Evolutionary conservation across 2,888 invertebrate genomes (phyloP).

Genomic region (Chrysotoxum bicinctum): DNA sequence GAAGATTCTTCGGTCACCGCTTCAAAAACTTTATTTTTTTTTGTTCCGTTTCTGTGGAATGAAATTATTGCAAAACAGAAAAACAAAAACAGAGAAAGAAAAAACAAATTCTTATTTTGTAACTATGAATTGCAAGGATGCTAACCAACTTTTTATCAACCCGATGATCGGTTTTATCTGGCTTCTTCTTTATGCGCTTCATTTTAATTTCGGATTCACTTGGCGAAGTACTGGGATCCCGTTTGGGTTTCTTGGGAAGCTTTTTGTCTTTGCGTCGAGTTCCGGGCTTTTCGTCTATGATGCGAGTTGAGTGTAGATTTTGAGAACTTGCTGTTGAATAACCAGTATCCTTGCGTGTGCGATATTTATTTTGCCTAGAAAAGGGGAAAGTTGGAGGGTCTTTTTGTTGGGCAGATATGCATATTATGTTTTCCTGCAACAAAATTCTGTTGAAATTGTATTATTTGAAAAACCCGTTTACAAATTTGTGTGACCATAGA

Average conservation of each 20-base stretch:
- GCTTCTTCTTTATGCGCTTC: slow-evolving; percentile 77
- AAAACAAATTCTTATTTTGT: slow-evolving; percentile 50
- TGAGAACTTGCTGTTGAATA: slow-evolving; percentile 87
- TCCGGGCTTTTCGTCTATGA: slow-evolving; percentile 75
- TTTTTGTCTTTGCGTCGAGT: slow-evolving; percentile 80
- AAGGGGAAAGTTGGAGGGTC: too few relatives aligned
- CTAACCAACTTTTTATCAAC: slow-evolving; percentile 78
- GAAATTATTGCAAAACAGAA: neutral
- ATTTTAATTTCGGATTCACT: slow-evolving; percentile 78
- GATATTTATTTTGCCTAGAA: slow-evolving; percentile 75
- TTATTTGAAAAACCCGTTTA: too few relatives aligned
- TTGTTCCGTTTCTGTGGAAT: slow-evolving; percentile 56
- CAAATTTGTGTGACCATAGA: too few relatives aligned
- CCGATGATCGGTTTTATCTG: slow-evolving; percentile 77
- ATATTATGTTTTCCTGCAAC: too few relatives aligned
- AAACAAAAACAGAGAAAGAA: slow-evolving; percentile 15
- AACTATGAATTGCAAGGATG: slow-evolving; percentile 58
- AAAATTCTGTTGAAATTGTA: too few relatives aligned
- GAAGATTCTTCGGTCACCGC: slow-evolving; percentile 79
- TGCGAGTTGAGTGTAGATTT: slow-evolving; percentile 81
- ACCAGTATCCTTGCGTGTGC: slow-evolving; percentile 85
- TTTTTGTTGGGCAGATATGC: too few relatives aligned
- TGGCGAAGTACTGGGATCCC: slow-evolving; percentile 77
- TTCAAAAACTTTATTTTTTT: slow-evolving; percentile 77
- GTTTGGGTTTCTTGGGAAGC: slow-evolving; percentile 77